Evolutionary conservation across 2,113 vertebrate genomes (phyloP), one percentile per base, ranked within the genome.

Genomic region (Solenodon paradoxus): DNA sequence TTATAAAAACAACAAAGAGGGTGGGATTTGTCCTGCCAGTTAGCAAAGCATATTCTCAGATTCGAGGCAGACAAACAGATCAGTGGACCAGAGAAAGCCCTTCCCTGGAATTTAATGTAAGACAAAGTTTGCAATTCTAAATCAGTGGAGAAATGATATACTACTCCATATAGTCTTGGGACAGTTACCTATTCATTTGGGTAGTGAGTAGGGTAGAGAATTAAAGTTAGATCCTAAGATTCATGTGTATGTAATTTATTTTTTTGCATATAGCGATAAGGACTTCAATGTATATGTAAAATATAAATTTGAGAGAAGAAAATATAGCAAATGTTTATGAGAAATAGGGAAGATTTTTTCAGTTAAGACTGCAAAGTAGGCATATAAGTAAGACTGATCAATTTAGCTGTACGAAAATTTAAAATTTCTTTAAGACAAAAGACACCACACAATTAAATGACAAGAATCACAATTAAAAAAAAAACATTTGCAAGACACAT

Each of bases 361-460:
- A 87, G 42, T 64, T 47, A 90, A 91, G n/a, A 80, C 57, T 86
- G 19, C 12, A 83, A 94, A 91, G 87, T 53, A 40, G 47, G 11
- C 19, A 28, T 72, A 83, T 61, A 93, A 81, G 28, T 82, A 51
- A 87, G n/a, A 71, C 13, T 55, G 80, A 45, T 45, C 82, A 22
- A 90, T 94, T 35, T 81, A n/a, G 53, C 10, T 24, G 2, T 40
- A 74, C 61, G 49, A 95, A 85, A 92, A 88, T 42, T 22, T 94
- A 30, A 95, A 90, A 82, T 80, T 96, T 94, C 40, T 95, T 71
- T 78, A 69, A 88, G 59, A 85, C 10, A 74, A 95, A 92, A 79
- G 30, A 32, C 38, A 79, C 26, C 11, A 71, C 69, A 66, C 11
- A 92, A 89, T 82, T 82, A 86, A 91, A 71, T 71, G 77, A 63